A percentile compares a stretch with the other conserved stretches of the same genome.
These are phyloP conservation scores for Perca fluviatilis DNA, from an alignment of 2,113 vertebrate genomes.

Conservation along the genomic window DNA sequence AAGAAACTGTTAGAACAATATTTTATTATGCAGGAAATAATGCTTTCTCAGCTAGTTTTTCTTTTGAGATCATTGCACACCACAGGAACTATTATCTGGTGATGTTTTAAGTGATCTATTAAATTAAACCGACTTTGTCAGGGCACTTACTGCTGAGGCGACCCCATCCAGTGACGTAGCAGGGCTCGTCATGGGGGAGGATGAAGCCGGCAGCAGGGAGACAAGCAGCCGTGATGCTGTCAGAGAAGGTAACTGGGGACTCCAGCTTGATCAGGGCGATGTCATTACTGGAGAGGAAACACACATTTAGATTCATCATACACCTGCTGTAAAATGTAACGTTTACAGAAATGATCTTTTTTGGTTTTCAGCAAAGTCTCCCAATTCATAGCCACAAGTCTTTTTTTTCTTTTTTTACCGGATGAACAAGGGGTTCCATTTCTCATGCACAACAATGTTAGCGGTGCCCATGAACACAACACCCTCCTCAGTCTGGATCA, in stretches of 20 bases:
- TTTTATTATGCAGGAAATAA: not conserved
- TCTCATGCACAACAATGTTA: slow-evolving; percentile 83
- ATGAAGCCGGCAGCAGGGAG: slow-evolving; percentile 78
- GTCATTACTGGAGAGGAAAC: slow-evolving; percentile 84
- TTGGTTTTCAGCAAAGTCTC: not conserved
- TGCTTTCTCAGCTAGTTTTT: not conserved
- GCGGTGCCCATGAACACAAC: slow-evolving; percentile 71
- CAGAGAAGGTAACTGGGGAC: slow-evolving; percentile 74
- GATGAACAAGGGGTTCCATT: slow-evolving; percentile 84
- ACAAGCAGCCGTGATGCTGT: slow-evolving; percentile 86
- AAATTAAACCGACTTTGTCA: not conserved
- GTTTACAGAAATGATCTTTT: not conserved
- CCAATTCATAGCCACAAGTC: not conserved
- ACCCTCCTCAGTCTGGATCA: slow-evolving; percentile 75
- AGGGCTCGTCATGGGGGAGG: slow-evolving; percentile 84
- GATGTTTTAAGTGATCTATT: not conserved
- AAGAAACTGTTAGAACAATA: not conserved
- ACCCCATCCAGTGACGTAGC: slow-evolving; percentile 94
- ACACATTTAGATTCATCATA: not conserved
- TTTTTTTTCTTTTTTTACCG: slow-evolving; percentile 66
- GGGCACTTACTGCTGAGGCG: slow-evolving; percentile 86
- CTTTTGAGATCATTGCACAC: not conserved
- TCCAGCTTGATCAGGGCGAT: slow-evolving; percentile 92
- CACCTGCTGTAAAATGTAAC: too few species aligned
- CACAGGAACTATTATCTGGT: not conserved